A percentile compares a stretch with the other conserved stretches of the same genome.
These are phyloP conservation scores for Cephalopachus bancanus DNA, from an alignment of 2,797 vertebrate genomes.

Conservation along the genomic window DNA sequence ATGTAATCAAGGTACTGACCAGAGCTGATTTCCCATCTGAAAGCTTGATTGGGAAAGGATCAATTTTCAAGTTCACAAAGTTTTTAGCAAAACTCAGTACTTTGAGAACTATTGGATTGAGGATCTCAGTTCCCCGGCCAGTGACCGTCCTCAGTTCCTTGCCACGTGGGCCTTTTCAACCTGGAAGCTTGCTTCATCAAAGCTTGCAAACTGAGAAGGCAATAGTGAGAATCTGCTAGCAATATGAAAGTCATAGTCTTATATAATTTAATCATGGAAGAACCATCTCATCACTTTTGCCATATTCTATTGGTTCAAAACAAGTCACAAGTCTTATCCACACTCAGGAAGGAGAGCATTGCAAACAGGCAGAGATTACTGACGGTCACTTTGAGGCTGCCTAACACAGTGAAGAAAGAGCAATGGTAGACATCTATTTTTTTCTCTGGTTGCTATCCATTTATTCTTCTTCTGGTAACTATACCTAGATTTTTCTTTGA, in stretches of 20 bases:
- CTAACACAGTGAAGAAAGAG: not conserved
- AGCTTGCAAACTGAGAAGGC: not conserved
- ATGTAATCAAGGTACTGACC: not conserved
- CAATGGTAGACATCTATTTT: not conserved
- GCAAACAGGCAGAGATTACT: not conserved
- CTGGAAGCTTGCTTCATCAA: not conserved
- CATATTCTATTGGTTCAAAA: conserved; percentile 9
- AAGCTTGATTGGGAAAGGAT: not conserved
- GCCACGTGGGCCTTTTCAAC: not conserved
- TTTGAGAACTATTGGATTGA: not conserved
- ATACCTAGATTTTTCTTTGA: conserved; percentile 16
- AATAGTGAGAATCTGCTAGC: not conserved
- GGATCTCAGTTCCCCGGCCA: not conserved
- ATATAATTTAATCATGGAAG: not conserved
- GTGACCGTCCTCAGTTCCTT: not conserved
- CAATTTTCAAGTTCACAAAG: not conserved
- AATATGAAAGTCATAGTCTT: conserved; percentile 1
- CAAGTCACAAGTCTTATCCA: not conserved
- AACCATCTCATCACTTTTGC: not conserved
- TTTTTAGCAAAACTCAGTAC: not conserved
- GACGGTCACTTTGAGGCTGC: not conserved
- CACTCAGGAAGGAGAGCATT: not conserved
- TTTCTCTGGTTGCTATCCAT: not conserved
- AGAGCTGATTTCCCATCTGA: conserved; percentile 43
- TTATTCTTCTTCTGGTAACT: conserved; percentile 16